phyloP scores from a whole-genome alignment of 2,113 vertebrate species.

The Tonatia bakeri region DNA sequence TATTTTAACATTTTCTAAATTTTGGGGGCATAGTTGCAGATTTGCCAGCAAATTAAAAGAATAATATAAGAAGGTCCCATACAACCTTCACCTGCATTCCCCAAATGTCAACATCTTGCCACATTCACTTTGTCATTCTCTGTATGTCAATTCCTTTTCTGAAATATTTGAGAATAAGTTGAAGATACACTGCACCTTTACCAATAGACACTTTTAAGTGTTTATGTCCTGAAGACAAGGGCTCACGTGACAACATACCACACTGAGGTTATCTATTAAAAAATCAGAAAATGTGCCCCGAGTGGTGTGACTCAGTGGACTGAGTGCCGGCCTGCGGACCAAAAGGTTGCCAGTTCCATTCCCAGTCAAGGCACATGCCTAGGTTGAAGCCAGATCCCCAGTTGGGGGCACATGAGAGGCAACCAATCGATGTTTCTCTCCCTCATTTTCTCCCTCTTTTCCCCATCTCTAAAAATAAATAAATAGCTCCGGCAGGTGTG shows the following conservation, averaged over 20 bases:
- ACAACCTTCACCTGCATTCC: background rate
- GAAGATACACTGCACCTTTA: background rate
- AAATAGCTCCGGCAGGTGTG: no score
- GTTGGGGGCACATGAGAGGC: no score
- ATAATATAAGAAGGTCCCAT: background rate
- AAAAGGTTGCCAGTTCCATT: no score
- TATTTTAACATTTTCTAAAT: background rate
- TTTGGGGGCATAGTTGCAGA: background rate
- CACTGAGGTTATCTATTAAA: background rate
- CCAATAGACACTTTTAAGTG: background rate
- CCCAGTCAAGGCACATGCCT: no score
- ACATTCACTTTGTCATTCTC: background rate
- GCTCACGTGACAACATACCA: background rate
- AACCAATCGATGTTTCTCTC: no score
- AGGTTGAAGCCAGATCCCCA: no score
- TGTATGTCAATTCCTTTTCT: background rate
- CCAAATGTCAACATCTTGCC: background rate
- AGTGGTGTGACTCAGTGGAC: no score
- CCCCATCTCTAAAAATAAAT: background rate
- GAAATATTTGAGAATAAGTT: background rate
- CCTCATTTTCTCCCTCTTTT: background rate
- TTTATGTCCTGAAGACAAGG: background rate
- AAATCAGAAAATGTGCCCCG: background rate
- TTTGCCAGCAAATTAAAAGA: background rate
- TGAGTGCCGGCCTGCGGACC: no score